Percentiles rank a stretch among this genome's conserved stretches.
Conservation (phyloP, 2,888 invertebrate species). For the Drosophila flavopinicola region DNA sequence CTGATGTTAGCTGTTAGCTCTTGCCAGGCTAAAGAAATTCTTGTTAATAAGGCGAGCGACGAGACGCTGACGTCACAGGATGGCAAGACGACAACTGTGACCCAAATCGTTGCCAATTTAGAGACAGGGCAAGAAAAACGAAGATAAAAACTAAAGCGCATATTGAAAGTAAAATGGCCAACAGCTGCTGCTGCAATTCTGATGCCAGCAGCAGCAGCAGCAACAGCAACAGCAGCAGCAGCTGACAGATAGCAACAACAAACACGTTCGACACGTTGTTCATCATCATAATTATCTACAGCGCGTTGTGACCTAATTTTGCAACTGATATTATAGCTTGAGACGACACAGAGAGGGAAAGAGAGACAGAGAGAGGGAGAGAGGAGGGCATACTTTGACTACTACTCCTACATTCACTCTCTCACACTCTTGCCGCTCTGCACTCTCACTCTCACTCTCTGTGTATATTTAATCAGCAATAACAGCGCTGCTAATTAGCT, state of each 20-base stretch:
- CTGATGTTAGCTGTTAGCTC: slow-evolving; percentile 31
- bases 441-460: slow-evolving; percentile 16
- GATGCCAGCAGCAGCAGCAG: slow-evolving; percentile 22
- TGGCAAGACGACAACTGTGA: slow-evolving; percentile 37
- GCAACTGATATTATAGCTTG: slow-evolving; percentile 70
- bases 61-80: slow-evolving; percentile 51
- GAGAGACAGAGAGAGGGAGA: neutral
- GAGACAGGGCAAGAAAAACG: slow-evolving; percentile 1
- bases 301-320: slow-evolving; percentile 69
- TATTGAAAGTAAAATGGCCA: slow-evolving; percentile 75
- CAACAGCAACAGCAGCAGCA: slow-evolving; percentile 9
- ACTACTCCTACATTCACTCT: slow-evolving; percentile 8
- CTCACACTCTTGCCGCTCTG: slow-evolving; percentile 7
- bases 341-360: neutral
- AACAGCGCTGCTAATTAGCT: slow-evolving; percentile 69
- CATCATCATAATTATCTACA: slow-evolving; percentile 58
- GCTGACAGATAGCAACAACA: slow-evolving; percentile 32
- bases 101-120: slow-evolving; percentile 47
- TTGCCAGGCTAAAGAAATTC: slow-evolving; percentile 19
- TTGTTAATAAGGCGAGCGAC: slow-evolving; percentile 26
- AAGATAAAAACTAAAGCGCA: slow-evolving; percentile 36
- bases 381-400: slow-evolving; percentile 9
- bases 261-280: slow-evolving; percentile 76
- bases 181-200: slow-evolving; percentile 59
- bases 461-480: slow-evolving; percentile 62